phyloP scores from a whole-genome alignment of 2,797 vertebrate species.

The Denticeps clupeoides region DNA sequence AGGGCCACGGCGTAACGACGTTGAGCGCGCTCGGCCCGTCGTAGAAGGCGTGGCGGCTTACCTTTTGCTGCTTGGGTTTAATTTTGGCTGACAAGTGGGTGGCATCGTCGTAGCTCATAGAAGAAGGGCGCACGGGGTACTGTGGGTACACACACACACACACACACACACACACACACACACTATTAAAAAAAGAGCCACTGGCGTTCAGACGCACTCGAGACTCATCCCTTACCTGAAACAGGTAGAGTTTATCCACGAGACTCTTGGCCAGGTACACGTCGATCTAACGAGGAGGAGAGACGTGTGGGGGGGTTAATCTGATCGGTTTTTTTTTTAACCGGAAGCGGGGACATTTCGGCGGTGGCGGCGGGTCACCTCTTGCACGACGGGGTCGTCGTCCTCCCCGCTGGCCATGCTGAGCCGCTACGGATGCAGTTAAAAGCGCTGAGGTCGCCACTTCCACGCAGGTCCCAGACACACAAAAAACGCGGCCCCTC shows the following conservation, averaged over 20 bases:
- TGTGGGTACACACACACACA: no score
- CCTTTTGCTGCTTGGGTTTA: conserved; percentile 96
- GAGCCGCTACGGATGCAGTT: conserved; percentile 21
- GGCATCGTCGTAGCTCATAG: conserved; percentile 84
- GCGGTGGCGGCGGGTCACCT: conserved; percentile 57
- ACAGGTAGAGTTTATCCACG: conserved; percentile 88
- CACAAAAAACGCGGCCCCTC: no score
- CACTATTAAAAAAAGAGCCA: no score
- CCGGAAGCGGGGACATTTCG: background rate
- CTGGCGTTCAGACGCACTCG: no score
- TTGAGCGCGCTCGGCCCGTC: no score
- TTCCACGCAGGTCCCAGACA: no score
- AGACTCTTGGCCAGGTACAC: conserved; percentile 95
- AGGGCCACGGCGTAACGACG: no score
- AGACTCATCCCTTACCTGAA: conserved; percentile 75
- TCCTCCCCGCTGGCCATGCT: conserved; percentile 97
- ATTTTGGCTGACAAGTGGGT: conserved; percentile 82
- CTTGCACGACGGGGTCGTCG: conserved; percentile 94
- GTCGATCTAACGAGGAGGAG: conserved; percentile 69
- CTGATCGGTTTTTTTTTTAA: background rate
- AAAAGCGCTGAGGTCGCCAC: conserved; percentile 1
- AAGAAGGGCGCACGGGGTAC: conserved; percentile 89
- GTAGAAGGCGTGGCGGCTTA: conserved; percentile 41
- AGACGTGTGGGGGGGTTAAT: background rate
- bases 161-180: no score